phyloP scores from a whole-genome alignment of 2,113 vertebrate species.

The Arvicanthis niloticus region DNA sequence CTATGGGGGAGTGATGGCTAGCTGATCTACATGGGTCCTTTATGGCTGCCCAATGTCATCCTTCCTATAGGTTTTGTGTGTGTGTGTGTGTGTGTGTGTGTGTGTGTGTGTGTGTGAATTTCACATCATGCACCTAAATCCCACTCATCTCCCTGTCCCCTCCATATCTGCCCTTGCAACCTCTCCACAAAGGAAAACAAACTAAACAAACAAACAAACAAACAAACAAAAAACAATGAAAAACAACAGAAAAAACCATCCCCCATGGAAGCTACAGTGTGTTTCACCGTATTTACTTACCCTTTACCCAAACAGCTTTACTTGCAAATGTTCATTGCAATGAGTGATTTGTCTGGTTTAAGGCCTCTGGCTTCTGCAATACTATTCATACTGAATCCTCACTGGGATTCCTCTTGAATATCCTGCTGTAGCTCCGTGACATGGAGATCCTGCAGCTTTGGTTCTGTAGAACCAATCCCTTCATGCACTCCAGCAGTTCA shows the following conservation, averaged over 20 bases:
- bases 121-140: neutral
- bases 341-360: neutral
- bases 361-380: neutral
- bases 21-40: neutral
- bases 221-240: neutral
- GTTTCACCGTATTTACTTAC: neutral
- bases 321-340: neutral
- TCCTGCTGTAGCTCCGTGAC: neutral
- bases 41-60: neutral
- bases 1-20: neutral
- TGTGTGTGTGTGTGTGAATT: neutral
- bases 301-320: neutral
- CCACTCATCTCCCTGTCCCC: neutral
- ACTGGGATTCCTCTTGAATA: neutral
- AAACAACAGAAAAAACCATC: neutral
- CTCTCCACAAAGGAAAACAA: neutral
- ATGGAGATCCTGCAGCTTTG: neutral
- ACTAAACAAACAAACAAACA: neutral
- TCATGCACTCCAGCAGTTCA: neutral
- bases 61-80: neutral
- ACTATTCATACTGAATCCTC: neutral
- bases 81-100: neutral
- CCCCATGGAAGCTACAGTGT: neutral
- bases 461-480: neutral
- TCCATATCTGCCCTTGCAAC: neutral